These are phyloP conservation scores for Pimephales promelas DNA, from an alignment of 2,113 vertebrate genomes.

Conservation along the genomic window DNA sequence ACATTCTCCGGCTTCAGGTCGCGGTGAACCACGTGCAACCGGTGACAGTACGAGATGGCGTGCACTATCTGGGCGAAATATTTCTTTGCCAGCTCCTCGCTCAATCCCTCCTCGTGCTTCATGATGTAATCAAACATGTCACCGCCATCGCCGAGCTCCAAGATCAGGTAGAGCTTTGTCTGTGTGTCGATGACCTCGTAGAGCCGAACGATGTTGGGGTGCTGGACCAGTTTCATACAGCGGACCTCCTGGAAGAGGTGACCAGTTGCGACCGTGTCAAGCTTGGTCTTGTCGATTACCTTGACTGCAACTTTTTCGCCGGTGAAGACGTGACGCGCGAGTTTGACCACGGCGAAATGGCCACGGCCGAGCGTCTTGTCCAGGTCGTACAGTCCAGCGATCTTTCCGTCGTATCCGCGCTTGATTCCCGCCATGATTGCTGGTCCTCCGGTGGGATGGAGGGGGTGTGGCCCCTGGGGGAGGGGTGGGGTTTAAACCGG, in stretches of 20 bases:
- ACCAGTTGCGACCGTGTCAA: slow-evolving; percentile 92
- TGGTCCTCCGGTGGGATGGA: slow-evolving; percentile 68
- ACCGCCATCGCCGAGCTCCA: slow-evolving; percentile 95
- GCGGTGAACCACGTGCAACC: slow-evolving; percentile 94
- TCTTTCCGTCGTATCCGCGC: slow-evolving; percentile 96
- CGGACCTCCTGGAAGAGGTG: slow-evolving; percentile 98
- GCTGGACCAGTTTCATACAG: slow-evolving; percentile 98
- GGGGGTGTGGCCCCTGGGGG: slow-evolving; percentile 56
- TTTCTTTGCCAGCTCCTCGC: slow-evolving; percentile 94
- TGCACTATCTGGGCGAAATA: slow-evolving; percentile 98
- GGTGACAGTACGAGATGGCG: slow-evolving; percentile 98
- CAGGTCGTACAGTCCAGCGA: slow-evolving; percentile 95
- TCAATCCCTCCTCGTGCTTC: slow-evolving; percentile 97
- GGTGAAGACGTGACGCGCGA: slow-evolving; percentile 96
- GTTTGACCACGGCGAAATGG: slow-evolving; percentile 96
- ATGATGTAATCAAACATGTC: slow-evolving; percentile 99
- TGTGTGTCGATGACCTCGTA: slow-evolving; percentile 98
- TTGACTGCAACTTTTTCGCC: slow-evolving; percentile 98
- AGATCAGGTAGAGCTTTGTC: slow-evolving; percentile 96
- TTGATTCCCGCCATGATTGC: slow-evolving; percentile 95
- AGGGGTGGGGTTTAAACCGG: slow-evolving; percentile 54
- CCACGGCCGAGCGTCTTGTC: slow-evolving; percentile 97
- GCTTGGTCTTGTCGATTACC: slow-evolving; percentile 97
- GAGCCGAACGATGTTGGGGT: slow-evolving; percentile 95
- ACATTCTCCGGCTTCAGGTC: slow-evolving; percentile 98